Conservation (phyloP, 2,113 vertebrate species). For the Eulacestoma nigropectus region DNA sequence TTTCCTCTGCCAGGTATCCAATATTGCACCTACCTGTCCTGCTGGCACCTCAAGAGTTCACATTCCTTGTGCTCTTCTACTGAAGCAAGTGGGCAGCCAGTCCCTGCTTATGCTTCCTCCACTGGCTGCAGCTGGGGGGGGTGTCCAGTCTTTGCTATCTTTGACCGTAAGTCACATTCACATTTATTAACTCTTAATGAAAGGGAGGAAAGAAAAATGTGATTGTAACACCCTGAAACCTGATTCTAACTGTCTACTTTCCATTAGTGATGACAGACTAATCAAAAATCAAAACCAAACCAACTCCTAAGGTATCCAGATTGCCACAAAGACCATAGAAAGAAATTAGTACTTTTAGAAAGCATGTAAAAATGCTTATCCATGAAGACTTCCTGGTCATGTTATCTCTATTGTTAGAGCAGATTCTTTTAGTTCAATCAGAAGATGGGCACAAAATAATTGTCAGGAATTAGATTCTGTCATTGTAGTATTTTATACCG, state of each 20-base stretch:
- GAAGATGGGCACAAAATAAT: neutral
- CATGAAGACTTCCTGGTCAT: neutral
- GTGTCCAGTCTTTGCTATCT: neutral
- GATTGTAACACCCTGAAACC: neutral
- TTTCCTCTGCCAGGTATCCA: neutral
- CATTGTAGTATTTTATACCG: neutral
- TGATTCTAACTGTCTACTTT: neutral
- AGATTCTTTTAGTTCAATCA: neutral
- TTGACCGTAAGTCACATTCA: neutral
- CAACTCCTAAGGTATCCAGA: neutral
- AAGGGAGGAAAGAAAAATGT: neutral
- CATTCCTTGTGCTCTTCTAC: neutral
- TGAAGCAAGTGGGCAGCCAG: neutral
- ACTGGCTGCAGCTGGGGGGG: fast-evolving
- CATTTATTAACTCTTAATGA: neutral
- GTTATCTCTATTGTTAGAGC: neutral
- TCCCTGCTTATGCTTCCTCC: neutral
- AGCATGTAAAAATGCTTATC: neutral
- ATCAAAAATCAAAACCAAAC: neutral
- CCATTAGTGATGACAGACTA: neutral
- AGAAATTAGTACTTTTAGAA: neutral
- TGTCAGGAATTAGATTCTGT: neutral
- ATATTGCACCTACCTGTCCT: neutral
- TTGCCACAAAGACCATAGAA: neutral
- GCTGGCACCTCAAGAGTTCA: neutral